Base-by-base conservation (phyloP, 2,113 vertebrate genomes). In the Eidolon helvum region DNA sequence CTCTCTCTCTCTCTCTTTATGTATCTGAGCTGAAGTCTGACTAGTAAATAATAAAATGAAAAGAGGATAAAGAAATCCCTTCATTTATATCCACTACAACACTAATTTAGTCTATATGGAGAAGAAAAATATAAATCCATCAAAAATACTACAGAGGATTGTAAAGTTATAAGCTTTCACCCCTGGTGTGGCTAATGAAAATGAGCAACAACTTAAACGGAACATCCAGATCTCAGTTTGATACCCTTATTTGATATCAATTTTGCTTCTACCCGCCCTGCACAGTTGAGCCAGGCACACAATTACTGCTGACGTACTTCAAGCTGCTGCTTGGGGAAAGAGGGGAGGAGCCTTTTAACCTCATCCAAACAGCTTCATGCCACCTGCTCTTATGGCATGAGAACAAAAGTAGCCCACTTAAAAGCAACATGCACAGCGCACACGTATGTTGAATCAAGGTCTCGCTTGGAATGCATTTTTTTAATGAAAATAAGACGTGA, bases 341-440 rank as follows among this genome's bases (percentile, higher is more conserved):
- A 97, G 97, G 98, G 98, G 99, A 98, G 98, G 99, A 98, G 98
- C 98, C 97, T 98, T 98, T 98, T 97, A 97, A 98, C 98, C 98
- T 98, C 98, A 98, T 98, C 98, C 98, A 98, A 99, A 98, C 98
- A 99, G 98, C 98, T 98, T 98, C 98, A 97, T 97, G 98, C 99
- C 98, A 99, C 98, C 99, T 99, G 98, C 98, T 98, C 98, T 98
- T 98, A 93, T 94, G 94, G 98, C 98, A 98, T 43, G 66, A 95
- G 97, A 98, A 98, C 97, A 98, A 97, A 98, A 98, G 98, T 98
- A 69, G 45, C 91, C 97, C 55, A 30, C 96, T 98, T 82, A 88
- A 97, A 84, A 97, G 92, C 97, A 97, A 92, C 4, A 40, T n/a
- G 78, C 33, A 5, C 69, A 43, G 89, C 33, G 24, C 88, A 94